Base-by-base conservation (phyloP, 2,888 invertebrate genomes). In the Hyalella azteca region DNA sequence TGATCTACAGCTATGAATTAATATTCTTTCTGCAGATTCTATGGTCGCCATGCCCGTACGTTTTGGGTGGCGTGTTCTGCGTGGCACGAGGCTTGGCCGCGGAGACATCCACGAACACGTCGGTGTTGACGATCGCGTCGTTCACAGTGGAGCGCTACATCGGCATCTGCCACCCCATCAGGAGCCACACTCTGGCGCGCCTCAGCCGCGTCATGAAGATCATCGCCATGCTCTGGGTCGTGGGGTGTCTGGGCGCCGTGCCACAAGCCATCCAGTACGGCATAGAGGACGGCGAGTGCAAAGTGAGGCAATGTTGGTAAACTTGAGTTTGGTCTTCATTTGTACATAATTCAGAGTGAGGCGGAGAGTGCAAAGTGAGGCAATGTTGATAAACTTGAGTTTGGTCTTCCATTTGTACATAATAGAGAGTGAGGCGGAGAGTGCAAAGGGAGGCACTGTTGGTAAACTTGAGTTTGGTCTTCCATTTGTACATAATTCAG, bases 141-240 rank as follows among this genome's bases (percentile, higher is more conserved):
- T 96, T 95, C 88, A 95, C 95, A 0, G 91, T 93, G 50, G 95
- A 95, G 87, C 90, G 96, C 83, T 96, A 95, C 87, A 92, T 95
- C 49, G 95, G 95, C 79, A 95, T 95, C 86, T 95, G 94, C 86
- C 92, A 94, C 87, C 96, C 96, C 0, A 94, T 96, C 86, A 90
- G 92, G 86, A 92, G 93, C 2, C 94, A 95, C 87, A 93, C 93
- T 3, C 92, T 94, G 91, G 94, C 95, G 1, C 94, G 94, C 86
- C 89, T 95, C 50, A 93, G 93, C 39, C 90, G 96, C 80, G 95
- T 94, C 1, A 91, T 95, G 78, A 92, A 93, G 85, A 93, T 93
- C 85, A 94, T 97, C 54, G 88, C 94, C 32, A 88, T 91, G 5
- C 93, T 95, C 86, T 96, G 96, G 96, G 87, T 93, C 9, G 88